Evolutionary conservation across 1,140 invertebrate species (phyloP).

Genomic region (Ptiloglossa arizonensis): DNA sequence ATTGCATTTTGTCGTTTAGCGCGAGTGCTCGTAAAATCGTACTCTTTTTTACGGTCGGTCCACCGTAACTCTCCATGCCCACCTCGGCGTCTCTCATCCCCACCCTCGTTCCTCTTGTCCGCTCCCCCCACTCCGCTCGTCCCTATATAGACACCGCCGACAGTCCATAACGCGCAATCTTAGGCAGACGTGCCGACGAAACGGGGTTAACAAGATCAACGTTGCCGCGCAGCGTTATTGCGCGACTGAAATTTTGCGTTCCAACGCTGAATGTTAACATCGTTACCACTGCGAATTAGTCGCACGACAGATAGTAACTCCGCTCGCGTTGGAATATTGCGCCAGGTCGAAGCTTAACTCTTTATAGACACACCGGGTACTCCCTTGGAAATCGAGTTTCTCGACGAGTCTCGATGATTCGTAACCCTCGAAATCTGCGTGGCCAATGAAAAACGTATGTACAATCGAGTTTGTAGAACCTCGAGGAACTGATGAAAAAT

Average conservation of each 20-base stretch:
- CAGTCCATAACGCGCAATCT: slow-evolving; percentile 28
- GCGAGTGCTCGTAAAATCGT: slow-evolving; percentile 48
- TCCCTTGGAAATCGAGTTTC: too few species aligned
- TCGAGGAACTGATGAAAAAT: too few species aligned
- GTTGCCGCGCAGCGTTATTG: slow-evolving; percentile 8
- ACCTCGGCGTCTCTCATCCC: not conserved
- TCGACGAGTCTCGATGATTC: too few species aligned
- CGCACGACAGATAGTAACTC: not conserved
- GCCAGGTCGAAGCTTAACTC: too few species aligned
- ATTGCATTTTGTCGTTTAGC: slow-evolving; percentile 47
- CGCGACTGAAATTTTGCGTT: not conserved
- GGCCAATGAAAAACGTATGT: too few species aligned
- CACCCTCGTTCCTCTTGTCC: not conserved
- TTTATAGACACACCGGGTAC: too few species aligned
- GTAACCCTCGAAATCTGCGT: too few species aligned
- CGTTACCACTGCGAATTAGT: slow-evolving; percentile 16
- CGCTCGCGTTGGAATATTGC: not conserved
- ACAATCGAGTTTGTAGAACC: too few species aligned
- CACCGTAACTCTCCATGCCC: not conserved
- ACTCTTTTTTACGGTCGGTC: slow-evolving; percentile 11
- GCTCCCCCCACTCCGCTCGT: not conserved
- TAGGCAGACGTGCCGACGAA: not conserved
- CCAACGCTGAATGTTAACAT: slow-evolving; percentile 3
- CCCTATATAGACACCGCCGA: not conserved
- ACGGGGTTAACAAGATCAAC: slow-evolving; percentile 26